Percentiles rank a stretch among this genome's conserved stretches.
phyloP scores from a whole-genome alignment of 2,888 invertebrate genomes.

The Neocrepidodera transversa region DNA sequence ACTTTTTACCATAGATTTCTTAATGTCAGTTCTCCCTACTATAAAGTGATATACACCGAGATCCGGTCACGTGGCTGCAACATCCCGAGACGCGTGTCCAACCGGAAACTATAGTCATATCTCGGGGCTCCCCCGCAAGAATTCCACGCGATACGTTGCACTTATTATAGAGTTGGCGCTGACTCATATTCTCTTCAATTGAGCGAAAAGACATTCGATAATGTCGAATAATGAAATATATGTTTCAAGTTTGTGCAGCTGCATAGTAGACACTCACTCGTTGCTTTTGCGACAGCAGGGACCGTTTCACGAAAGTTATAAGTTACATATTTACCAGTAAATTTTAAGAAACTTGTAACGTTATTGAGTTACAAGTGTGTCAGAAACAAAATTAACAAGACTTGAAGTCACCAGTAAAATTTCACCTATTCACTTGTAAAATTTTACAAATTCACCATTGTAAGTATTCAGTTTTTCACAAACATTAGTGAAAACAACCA shows the following conservation, averaged over 20 bases:
- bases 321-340: too few relatives aligned
- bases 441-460: too few relatives aligned
- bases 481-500: too few relatives aligned
- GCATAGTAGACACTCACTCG: conserved; percentile 10
- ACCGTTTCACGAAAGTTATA: too few relatives aligned
- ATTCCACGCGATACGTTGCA: conserved; percentile 10
- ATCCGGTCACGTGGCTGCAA: conserved; percentile 59
- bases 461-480: too few relatives aligned
- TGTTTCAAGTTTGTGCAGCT: conserved; percentile 20
- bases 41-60: conserved; percentile 42
- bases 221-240: conserved; percentile 23
- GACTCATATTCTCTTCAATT: conserved; percentile 27
- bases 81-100: conserved; percentile 27
- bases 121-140: conserved; percentile 5
- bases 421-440: too few relatives aligned
- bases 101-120: conserved; percentile 22
- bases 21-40: neutral
- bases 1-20: too few relatives aligned
- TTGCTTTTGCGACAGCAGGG: too few relatives aligned
- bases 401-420: too few relatives aligned
- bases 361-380: too few relatives aligned
- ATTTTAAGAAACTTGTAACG: too few relatives aligned
- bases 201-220: conserved; percentile 24
- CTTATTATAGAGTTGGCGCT: conserved; percentile 15
- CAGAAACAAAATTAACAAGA: too few relatives aligned